Conservation (phyloP, 1,140 invertebrate species). For the Mamestra configurata region DNA sequence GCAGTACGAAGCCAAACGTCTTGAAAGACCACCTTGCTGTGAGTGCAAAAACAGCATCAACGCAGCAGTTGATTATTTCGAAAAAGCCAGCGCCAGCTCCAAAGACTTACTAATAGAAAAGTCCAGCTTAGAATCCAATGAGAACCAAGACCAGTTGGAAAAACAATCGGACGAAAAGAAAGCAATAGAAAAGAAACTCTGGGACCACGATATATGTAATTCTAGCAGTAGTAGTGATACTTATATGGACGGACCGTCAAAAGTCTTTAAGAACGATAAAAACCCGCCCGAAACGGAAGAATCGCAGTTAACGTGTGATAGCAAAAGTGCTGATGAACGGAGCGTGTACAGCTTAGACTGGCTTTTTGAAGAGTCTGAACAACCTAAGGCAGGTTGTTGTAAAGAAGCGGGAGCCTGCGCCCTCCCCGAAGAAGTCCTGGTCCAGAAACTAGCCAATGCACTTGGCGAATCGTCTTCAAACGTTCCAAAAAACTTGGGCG, state of each 20-base stretch:
- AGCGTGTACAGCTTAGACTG: constrained; percentile 86
- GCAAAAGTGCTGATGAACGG: constrained; percentile 83
- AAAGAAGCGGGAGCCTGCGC: constrained; percentile 59
- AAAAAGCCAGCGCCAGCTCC: constrained; percentile 90
- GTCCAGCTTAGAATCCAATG: constrained; percentile 87
- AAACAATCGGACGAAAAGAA: constrained; percentile 73
- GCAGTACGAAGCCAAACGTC: constrained; percentile 66
- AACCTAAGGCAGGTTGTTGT: constrained; percentile 56
- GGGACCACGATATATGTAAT: constrained; percentile 88
- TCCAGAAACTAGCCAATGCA: constrained; percentile 76
- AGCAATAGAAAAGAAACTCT: constrained; percentile 79
- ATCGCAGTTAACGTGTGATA: constrained; percentile 79
- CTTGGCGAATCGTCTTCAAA: constrained; percentile 82
- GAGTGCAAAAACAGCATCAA: constrained; percentile 71
- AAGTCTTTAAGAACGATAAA: constrained; percentile 67
- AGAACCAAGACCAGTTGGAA: constrained; percentile 72
- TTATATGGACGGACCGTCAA: constrained; percentile 75
- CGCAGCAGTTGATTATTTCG: constrained; percentile 80
- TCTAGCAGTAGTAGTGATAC: constrained; percentile 89
- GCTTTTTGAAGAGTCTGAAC: constrained; percentile 82
- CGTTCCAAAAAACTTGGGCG: constrained; percentile 90
- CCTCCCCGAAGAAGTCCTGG: constrained; percentile 69
- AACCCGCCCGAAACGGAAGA: constrained; percentile 78
- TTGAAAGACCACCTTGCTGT: constrained; percentile 67
- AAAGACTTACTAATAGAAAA: constrained; percentile 90